These are phyloP conservation scores for Lochmaea crataegi DNA, from an alignment of 2,888 invertebrate species.

Conservation along the genomic window DNA sequence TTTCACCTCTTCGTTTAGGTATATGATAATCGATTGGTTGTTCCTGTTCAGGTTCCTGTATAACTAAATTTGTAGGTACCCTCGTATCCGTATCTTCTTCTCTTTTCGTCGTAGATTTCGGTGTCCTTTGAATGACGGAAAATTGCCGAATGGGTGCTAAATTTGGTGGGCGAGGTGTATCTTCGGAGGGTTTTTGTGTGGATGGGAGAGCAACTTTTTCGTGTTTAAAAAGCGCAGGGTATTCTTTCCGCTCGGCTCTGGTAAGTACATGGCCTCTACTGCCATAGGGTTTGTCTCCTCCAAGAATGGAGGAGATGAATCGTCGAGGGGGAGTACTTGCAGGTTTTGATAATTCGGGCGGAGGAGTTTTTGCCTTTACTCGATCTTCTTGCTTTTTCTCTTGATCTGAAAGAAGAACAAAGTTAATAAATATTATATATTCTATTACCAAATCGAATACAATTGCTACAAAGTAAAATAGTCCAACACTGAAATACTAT, in stretches of 20 bases:
- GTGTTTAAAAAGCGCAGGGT: conserved; percentile 68
- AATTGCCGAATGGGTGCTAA: conserved; percentile 62
- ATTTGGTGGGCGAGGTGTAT: conserved; percentile 58
- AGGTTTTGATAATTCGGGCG: conserved; percentile 59
- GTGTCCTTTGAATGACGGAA: conserved; percentile 63
- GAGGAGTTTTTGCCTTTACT: conserved; percentile 61
- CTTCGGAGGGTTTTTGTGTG: conserved; percentile 70
- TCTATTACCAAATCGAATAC: no score
- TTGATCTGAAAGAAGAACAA: conserved; percentile 51
- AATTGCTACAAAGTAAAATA: no score
- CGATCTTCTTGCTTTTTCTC: conserved; percentile 61
- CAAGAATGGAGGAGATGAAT: conserved; percentile 84
- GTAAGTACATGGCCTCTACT: conserved; percentile 75
- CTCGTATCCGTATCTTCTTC: conserved; percentile 59
- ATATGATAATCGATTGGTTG: conserved; percentile 91
- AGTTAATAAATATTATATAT: neutral
- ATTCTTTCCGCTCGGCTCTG: conserved; percentile 81
- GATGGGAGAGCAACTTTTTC: conserved; percentile 75
- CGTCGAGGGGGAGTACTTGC: conserved; percentile 68
- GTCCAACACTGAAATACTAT: no score
- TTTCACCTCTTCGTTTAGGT: conserved; percentile 80
- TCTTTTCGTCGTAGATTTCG: conserved; percentile 70
- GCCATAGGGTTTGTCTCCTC: conserved; percentile 86
- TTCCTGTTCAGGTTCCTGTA: conserved; percentile 67
- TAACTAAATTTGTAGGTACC: conserved; percentile 48